phyloP scores from a whole-genome alignment of 2,113 vertebrate genomes.

The Nyctibius bracteatus region DNA sequence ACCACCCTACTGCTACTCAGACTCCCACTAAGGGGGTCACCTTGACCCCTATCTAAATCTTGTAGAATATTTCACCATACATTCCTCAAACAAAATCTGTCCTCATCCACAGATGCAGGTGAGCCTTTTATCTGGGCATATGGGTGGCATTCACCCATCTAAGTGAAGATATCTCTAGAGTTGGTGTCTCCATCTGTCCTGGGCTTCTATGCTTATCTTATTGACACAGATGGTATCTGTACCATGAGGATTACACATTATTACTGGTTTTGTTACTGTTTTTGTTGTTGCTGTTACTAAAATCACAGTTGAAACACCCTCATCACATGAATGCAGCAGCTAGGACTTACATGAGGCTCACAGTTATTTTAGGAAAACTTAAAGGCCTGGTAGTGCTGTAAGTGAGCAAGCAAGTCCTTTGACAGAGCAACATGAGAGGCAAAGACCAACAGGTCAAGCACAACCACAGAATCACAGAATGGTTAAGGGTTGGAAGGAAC shows the following conservation, averaged over 20 bases:
- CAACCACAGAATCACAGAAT: too few relatives aligned
- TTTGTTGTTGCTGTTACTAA: background rate
- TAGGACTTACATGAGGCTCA: background rate
- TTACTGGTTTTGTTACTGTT: background rate
- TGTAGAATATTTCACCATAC: background rate
- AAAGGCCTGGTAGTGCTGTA: background rate
- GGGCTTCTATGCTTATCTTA: background rate
- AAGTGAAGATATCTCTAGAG: background rate
- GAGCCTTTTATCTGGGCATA: background rate
- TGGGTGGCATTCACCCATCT: background rate
- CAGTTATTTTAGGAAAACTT: background rate
- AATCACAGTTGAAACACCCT: background rate
- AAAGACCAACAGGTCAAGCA: background rate
- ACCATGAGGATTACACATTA: background rate
- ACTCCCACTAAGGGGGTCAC: background rate
- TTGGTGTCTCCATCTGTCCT: background rate
- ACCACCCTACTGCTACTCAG: background rate
- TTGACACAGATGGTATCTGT: background rate
- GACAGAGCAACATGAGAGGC: background rate
- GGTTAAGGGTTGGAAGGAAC: too few relatives aligned
- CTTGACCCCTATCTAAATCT: background rate
- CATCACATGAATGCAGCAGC: background rate
- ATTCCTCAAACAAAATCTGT: background rate
- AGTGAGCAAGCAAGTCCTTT: background rate
- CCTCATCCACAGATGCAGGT: background rate